These are phyloP conservation scores for Lepus townsendii DNA, from an alignment of 2,797 vertebrate species.

Conservation along the genomic window DNA sequence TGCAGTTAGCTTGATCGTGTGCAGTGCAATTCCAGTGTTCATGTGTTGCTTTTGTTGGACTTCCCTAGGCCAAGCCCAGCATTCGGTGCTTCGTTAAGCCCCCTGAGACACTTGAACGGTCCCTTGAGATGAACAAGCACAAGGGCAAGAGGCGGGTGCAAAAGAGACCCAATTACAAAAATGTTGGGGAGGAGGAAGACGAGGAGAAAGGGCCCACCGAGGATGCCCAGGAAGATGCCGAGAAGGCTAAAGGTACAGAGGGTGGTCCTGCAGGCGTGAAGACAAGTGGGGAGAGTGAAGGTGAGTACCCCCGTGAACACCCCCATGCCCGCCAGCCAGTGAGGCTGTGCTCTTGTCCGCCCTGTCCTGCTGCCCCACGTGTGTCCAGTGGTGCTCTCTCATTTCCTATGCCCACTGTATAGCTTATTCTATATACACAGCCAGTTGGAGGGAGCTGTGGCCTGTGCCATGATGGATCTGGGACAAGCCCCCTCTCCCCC, in stretches of 20 bases:
- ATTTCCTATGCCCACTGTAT: neutral
- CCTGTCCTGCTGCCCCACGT: neutral
- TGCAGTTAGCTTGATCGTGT: neutral
- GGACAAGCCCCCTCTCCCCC: neutral
- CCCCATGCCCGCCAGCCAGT: neutral
- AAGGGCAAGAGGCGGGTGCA: slow-evolving; percentile 95
- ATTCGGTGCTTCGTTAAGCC: slow-evolving; percentile 97
- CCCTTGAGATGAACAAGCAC: slow-evolving; percentile 96
- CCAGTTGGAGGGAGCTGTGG: neutral
- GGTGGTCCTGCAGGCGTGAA: slow-evolving; percentile 94
- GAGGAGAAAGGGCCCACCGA: slow-evolving; percentile 94
- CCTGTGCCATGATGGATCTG: neutral
- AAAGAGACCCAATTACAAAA: slow-evolving; percentile 99
- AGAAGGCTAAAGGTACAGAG: slow-evolving; percentile 96
- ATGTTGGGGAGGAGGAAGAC: slow-evolving; percentile 96
- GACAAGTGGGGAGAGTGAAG: slow-evolving; percentile 97
- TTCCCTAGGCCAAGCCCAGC: slow-evolving; percentile 91
- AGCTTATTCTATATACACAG: neutral
- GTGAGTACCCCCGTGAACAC: slow-evolving; percentile 89
- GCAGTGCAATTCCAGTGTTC: neutral
- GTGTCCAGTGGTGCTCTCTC: neutral
- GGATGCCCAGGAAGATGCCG: slow-evolving; percentile 90
- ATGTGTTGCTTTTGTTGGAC: neutral
- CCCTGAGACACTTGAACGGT: slow-evolving; percentile 95
- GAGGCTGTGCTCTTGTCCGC: neutral